Conservation (phyloP, 2,888 invertebrate genomes). For the Scaptomyza caliginosa region DNA sequence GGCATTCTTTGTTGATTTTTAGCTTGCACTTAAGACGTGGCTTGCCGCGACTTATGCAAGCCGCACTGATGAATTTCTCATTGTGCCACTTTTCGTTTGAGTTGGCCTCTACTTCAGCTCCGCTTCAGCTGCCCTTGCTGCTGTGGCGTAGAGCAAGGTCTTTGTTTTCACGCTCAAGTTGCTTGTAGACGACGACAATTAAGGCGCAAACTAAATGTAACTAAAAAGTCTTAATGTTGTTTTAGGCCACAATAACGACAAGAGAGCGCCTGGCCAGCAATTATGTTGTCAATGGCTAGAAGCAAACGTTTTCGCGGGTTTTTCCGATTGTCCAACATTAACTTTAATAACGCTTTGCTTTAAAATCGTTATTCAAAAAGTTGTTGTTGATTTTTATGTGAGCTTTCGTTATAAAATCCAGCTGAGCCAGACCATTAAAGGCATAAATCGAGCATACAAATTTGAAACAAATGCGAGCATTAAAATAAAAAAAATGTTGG, state of each 20-base stretch:
- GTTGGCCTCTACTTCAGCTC: conserved; percentile 10
- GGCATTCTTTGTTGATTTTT: conserved; percentile 32
- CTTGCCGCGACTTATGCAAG: conserved; percentile 44
- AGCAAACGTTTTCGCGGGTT: conserved; percentile 3
- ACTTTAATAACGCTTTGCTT: conserved; percentile 34
- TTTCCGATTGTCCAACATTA: conserved; percentile 8
- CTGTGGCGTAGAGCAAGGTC: conserved; percentile 34
- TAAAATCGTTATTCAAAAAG: conserved; percentile 8
- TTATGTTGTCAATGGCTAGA: conserved; percentile 38
- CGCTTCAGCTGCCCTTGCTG: background rate
- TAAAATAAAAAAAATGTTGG: conserved; percentile 3
- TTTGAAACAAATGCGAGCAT: conserved; percentile 18
- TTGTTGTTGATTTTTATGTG: conserved; percentile 14
- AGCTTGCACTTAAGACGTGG: conserved; percentile 34
- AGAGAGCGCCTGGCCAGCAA: conserved; percentile 34
- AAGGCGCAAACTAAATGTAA: conserved; percentile 54
- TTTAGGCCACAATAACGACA: conserved; percentile 48
- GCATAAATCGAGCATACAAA: conserved; percentile 5
- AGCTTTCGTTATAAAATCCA: conserved; percentile 21
- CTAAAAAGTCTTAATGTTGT: conserved; percentile 61
- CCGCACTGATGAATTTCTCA: conserved; percentile 29
- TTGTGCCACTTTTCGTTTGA: conserved; percentile 35
- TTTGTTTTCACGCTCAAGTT: conserved; percentile 53
- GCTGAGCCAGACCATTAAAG: conserved; percentile 17
- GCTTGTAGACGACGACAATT: conserved; percentile 29